Conservation (phyloP, 2,113 vertebrate genomes). For the Pristiophorus japonicus region DNA sequence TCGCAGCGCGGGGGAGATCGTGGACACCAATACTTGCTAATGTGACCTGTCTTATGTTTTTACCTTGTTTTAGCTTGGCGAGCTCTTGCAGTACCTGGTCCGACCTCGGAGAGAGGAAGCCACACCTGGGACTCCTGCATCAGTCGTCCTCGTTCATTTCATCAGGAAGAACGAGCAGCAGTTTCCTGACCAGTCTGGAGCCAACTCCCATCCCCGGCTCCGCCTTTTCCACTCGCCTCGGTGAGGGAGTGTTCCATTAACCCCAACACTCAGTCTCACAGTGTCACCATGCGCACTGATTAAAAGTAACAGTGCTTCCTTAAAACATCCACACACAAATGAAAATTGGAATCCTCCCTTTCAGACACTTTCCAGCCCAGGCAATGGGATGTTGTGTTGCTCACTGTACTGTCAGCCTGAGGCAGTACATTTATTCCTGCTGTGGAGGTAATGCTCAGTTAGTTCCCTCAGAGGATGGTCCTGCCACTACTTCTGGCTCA, state of each 20-base stretch:
- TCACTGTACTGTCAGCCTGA: not conserved
- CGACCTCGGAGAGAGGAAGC: constrained; percentile 44
- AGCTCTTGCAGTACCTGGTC: constrained; percentile 56
- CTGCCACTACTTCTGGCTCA: too few species aligned
- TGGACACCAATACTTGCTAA: not conserved
- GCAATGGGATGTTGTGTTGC: not conserved
- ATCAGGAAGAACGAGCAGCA: constrained; percentile 51
- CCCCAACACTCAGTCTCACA: not conserved
- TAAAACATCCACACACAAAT: not conserved
- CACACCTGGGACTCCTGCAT: constrained; percentile 41
- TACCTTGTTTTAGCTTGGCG: constrained; percentile 45
- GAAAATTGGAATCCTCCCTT: not conserved
- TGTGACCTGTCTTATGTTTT: not conserved
- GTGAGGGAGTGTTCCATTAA: constrained; percentile 43
- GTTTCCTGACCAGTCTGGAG: constrained; percentile 53
- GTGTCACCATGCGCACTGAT: not conserved
- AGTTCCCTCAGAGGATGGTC: too few species aligned
- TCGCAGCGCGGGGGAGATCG: not conserved
- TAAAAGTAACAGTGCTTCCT: not conserved
- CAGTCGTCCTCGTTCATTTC: constrained; percentile 52
- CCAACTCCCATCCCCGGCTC: constrained; percentile 48
- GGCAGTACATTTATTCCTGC: not conserved
- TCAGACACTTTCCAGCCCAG: not conserved
- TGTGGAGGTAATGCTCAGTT: too few species aligned
- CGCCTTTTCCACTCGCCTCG: constrained; percentile 60